Base-by-base conservation (phyloP, 2,888 invertebrate species). In the Ochropacha duplaris region DNA sequence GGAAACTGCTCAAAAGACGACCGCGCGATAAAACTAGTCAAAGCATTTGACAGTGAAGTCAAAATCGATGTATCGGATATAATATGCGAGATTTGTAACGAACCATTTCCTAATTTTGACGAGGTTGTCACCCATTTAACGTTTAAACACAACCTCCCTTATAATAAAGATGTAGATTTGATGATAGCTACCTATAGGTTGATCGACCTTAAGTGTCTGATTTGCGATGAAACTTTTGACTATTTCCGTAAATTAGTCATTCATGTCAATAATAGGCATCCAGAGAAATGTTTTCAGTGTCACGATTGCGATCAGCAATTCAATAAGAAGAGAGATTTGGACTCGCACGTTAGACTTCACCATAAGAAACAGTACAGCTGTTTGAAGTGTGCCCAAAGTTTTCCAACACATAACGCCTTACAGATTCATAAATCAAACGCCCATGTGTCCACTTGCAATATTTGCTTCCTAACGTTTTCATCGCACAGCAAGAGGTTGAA, bases 11-110 rank as follows among this genome's bases (percentile, higher is more conserved):
- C 77, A 1, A 78, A 79, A 5, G 73, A 62, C 22, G 83, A 88
- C 54, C 74, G 81, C 16, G 83, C 86, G 4, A 74, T 90, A 4
- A 80, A 71, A 68, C 69, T 82, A 4, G 79, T 89, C 5, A 85
- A 83, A 68, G 76, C 83, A 0, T 64, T 73, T 5, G 86, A 90
- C 49, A 71, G 74, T 1, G 89, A 88, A 76, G 80, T 87, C 8
- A 90, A 89, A 83, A 74, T 90, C 2, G 91, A 91, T 54, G 82
- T 90, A 3, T 89, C 90, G 0, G 74, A 83, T 22, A 73, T 88
- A 0, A 71, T 61, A 11, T 91, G 91, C 60, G 75, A 80, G 61
- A 54, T 87, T 39, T 91, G 91, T 61, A 66, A 71, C 1, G 72
- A 75, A 49, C 14, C 60, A 0, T 79, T 78, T 49, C 26, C 59